phyloP scores from a whole-genome alignment of 2,113 vertebrate species.

The Butorides virescens region DNA sequence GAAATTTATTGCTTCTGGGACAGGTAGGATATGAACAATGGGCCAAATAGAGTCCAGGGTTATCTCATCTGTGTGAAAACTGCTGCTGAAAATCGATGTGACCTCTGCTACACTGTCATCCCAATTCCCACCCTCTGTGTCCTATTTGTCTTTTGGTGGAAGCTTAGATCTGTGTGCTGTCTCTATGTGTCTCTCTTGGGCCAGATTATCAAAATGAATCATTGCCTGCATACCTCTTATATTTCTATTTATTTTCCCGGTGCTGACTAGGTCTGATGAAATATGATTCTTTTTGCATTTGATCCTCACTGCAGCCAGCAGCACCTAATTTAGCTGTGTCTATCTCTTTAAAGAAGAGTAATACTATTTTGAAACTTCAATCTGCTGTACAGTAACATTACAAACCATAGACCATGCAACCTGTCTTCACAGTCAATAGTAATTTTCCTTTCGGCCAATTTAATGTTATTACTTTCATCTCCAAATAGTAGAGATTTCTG shows the following conservation, averaged over 20 bases:
- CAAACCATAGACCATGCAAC: slow-evolving; percentile 66
- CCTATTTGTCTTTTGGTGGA: slow-evolving; percentile 86
- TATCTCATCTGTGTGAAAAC: slow-evolving; percentile 85
- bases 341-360: slow-evolving; percentile 82
- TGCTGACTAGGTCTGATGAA: slow-evolving; percentile 81
- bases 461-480: slow-evolving; percentile 65
- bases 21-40: slow-evolving; percentile 89
- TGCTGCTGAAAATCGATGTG: slow-evolving; percentile 87
- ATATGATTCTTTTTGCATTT: slow-evolving; percentile 84
- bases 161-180: slow-evolving; percentile 82
- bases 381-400: slow-evolving; percentile 75
- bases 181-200: slow-evolving; percentile 80
- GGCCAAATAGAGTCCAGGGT: slow-evolving; percentile 83
- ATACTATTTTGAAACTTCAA: slow-evolving; percentile 82
- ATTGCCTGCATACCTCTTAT: slow-evolving; percentile 81
- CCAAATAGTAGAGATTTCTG: slow-evolving; percentile 46
- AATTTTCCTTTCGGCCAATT: slow-evolving; percentile 69
- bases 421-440: slow-evolving; percentile 73
- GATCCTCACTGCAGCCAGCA: slow-evolving; percentile 76
- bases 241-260: slow-evolving; percentile 85
- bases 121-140: slow-evolving; percentile 82
- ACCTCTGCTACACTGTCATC: slow-evolving; percentile 87
- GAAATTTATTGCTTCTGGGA: slow-evolving; percentile 84
- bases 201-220: slow-evolving; percentile 90
- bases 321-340: slow-evolving; percentile 80